A percentile compares a stretch with the other conserved stretches of the same genome.
phyloP scores from a whole-genome alignment of 1,140 invertebrate species.

The Stegodyphus dumicola region DNA sequence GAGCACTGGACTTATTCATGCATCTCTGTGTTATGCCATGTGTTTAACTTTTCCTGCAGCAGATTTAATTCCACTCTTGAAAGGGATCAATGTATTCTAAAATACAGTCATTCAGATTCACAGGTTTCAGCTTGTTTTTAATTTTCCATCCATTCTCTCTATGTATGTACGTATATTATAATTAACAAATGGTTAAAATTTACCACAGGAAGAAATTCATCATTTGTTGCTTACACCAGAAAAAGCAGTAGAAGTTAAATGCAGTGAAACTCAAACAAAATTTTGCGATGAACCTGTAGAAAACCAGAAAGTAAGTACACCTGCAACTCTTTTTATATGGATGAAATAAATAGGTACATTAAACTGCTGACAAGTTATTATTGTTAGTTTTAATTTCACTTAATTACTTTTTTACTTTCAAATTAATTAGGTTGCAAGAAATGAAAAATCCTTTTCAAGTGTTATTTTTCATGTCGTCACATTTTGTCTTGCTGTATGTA shows the following conservation, averaged over 20 bases:
- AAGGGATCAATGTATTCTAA: constrained; percentile 29
- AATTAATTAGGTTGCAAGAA: not conserved
- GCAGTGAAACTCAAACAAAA: constrained; percentile 29
- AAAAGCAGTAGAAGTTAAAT: constrained; percentile 27
- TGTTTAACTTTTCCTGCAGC: constrained; percentile 47
- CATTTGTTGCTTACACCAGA: constrained; percentile 17
- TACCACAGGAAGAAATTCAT: not conserved
- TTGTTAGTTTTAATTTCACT: not conserved
- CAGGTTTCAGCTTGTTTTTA: not conserved
- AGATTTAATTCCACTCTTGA: constrained; percentile 12
- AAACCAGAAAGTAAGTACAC: constrained; percentile 24
- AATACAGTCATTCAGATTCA: constrained; percentile 8
- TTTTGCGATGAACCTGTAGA: constrained; percentile 40
- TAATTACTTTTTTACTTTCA: not conserved
- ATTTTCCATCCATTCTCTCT: not conserved
- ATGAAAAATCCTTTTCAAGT: not conserved
- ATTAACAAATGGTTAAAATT: not conserved
- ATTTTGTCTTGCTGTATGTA: not conserved
- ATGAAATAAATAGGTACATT: not conserved
- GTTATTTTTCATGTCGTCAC: not conserved
- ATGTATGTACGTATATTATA: not conserved
- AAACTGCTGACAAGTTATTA: not conserved
- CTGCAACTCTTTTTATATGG: too few relatives aligned
- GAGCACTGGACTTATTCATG: constrained; percentile 38
- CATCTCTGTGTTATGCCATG: constrained; percentile 17